Base-by-base conservation (phyloP, 2,797 vertebrate species). In the Coregonus ussuriensis region DNA sequence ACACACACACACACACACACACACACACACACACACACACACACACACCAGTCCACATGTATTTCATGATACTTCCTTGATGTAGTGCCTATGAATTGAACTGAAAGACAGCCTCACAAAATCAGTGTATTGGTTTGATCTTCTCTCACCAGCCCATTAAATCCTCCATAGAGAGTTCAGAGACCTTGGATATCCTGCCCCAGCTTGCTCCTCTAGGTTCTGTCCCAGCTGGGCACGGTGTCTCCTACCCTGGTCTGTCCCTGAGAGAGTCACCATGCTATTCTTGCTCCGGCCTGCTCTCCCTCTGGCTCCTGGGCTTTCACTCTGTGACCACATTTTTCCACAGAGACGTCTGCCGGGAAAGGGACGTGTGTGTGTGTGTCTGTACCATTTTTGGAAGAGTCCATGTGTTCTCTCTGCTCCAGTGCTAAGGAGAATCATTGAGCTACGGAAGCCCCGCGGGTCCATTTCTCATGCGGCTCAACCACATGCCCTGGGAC, bases 271-370 rank as follows among this genome's bases (percentile, higher is more conserved):
- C 18, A 56, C 81, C 83, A 62, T 82, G 16, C 73, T 66, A 76
- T 88, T 83, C 86, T 11, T 37, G 15, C 56, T 71, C 70, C 21
- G 66, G 52, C 33, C 89, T 92, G 92, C 85, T 82, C 80, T 83
- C 82, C 87, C 79, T 91, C 90, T 91, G 87, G 84, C 79, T 87
- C 82, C 85, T 67, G 63, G 73, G 65, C 84, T 83, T 89, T 85
- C 79, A 88, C 80, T 84, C 79, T 5, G 73, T 92, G 90, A 93
- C 91, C 69, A 1, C 77, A 79, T 85, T 91, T 93, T 93, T 93
- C 91, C 93, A 92, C 74, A 51, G 6, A 81, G 85, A 87, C 75
- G 75, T 84, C 85, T 92, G 89, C 88, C 85, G 87, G 92, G 93
- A 92, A 94, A 83, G 80, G 85, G 52, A 25, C 15, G 15, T 47